A percentile compares a stretch with the other conserved stretches of the same genome.
Conservation (phyloP, 2,797 vertebrate genomes). For the Alexandromys oeconomus region DNA sequence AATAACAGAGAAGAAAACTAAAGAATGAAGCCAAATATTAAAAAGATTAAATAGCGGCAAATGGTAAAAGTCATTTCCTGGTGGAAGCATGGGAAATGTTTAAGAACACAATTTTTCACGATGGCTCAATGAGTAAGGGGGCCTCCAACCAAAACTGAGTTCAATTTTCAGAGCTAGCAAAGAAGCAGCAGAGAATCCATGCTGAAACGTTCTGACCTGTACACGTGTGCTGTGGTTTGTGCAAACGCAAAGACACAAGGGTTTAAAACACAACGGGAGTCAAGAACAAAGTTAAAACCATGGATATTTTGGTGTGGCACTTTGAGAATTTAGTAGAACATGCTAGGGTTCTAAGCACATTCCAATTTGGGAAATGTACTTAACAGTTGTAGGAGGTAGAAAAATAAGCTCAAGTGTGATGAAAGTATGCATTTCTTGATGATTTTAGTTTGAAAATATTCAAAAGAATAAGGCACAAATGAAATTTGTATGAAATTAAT, state of each 20-base stretch:
- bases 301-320: neutral
- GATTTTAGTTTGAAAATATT: neutral
- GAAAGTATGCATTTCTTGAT: neutral
- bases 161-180: neutral
- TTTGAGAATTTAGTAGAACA: slow-evolving; percentile 11
- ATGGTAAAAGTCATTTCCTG: neutral
- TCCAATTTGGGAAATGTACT: neutral
- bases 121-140: neutral
- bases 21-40: neutral
- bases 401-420: neutral
- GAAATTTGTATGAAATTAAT: neutral
- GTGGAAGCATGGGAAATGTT: neutral
- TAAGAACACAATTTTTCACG: neutral
- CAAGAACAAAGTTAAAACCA: neutral
- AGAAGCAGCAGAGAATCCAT: neutral
- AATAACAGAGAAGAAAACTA: neutral
- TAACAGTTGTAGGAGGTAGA: neutral
- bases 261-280: neutral
- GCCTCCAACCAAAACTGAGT: neutral
- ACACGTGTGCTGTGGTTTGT: neutral
- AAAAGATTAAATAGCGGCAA: neutral
- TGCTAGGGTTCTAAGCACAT: neutral
- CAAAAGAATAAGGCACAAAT: neutral
- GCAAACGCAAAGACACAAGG: neutral
- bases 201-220: neutral